Conservation (phyloP, 2,797 vertebrate genomes). For the Myotis daubentonii region DNA sequence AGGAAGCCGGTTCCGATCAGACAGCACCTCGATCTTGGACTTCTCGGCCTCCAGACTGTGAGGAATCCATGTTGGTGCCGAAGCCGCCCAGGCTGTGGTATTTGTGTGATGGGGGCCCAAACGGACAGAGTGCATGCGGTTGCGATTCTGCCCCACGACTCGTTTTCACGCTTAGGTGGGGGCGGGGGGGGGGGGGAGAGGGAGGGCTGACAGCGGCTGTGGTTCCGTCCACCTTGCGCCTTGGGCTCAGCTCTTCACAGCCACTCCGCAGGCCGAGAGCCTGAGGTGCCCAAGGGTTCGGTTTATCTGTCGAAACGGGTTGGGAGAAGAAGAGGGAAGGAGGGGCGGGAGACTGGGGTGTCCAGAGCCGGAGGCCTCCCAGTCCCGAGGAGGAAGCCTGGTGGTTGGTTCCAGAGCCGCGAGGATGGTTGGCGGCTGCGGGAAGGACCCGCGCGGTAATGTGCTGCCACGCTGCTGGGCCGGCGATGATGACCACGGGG, state of each 20-base stretch:
- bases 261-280: not conserved
- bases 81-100: not conserved
- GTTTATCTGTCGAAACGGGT: not conserved
- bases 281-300: not conserved
- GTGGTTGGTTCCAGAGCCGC: not conserved
- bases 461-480: not conserved
- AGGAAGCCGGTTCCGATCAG: too few relatives aligned
- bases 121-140: rapidly evolving
- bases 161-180: too few relatives aligned
- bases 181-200: too few relatives aligned
- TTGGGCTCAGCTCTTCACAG: not conserved
- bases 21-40: not conserved
- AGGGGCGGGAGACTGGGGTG: not conserved
- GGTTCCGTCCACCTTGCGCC: not conserved
- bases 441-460: not conserved
- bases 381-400: not conserved
- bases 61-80: not conserved
- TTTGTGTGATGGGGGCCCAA: not conserved
- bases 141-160: not conserved
- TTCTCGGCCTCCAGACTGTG: not conserved
- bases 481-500: not conserved
- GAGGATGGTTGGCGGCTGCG: not conserved
- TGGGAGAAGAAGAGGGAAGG: not conserved
- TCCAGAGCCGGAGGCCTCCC: not conserved
- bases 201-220: not conserved